These are phyloP conservation scores for Tetrao urogallus DNA, from an alignment of 2,113 vertebrate genomes.

Conservation along the genomic window DNA sequence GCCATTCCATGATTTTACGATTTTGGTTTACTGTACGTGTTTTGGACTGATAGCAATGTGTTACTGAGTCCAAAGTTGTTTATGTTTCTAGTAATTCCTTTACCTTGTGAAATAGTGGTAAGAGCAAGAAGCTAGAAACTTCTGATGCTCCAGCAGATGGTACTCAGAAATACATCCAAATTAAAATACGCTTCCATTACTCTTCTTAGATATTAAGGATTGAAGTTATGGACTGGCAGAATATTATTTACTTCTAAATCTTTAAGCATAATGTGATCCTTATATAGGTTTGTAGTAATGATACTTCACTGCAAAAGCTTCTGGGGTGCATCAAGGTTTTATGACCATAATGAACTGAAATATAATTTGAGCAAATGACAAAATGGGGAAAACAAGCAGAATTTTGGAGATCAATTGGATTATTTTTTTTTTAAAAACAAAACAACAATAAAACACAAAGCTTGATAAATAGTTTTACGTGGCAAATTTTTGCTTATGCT, in stretches of 20 bases:
- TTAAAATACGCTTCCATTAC: background rate
- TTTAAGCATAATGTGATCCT: conserved; percentile 1
- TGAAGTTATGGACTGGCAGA: too few relatives aligned
- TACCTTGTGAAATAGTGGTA: background rate
- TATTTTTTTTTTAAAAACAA: too few relatives aligned
- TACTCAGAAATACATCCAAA: background rate
- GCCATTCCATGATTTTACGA: background rate
- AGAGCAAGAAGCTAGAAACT: background rate
- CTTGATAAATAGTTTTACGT: background rate
- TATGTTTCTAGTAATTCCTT: background rate
- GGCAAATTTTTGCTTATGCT: background rate
- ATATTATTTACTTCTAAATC: background rate
- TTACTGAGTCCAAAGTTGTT: background rate
- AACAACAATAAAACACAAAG: background rate
- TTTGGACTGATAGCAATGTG: background rate
- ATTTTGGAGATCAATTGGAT: background rate
- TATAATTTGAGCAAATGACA: background rate
- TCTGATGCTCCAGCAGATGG: background rate
- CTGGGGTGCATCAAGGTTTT: background rate
- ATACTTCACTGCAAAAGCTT: background rate
- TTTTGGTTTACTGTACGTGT: background rate
- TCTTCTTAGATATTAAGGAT: too few relatives aligned
- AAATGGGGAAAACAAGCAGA: background rate
- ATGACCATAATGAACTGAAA: background rate
- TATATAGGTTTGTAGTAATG: background rate